phyloP scores from a whole-genome alignment of 2,797 vertebrate genomes.

The Eidolon dupreanum region DNA sequence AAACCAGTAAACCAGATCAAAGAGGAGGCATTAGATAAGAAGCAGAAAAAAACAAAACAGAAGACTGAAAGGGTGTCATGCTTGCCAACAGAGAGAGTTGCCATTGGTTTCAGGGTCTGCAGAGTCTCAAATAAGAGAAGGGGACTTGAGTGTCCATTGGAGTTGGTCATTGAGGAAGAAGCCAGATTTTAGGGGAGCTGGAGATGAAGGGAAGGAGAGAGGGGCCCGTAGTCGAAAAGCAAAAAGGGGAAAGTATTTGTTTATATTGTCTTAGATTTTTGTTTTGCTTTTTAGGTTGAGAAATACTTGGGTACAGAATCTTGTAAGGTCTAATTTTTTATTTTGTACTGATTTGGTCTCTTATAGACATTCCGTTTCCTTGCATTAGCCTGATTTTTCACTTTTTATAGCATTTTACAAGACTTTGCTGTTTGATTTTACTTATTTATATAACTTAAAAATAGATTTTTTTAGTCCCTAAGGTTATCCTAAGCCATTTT shows the following conservation, averaged over 20 bases:
- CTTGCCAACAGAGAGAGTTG: not conserved
- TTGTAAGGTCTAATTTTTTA: not conserved
- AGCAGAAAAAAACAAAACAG: not conserved
- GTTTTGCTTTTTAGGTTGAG: not conserved
- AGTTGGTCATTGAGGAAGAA: not conserved
- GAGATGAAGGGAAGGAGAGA: not conserved
- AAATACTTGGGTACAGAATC: not conserved
- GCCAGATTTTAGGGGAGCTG: not conserved
- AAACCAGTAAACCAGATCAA: not conserved
- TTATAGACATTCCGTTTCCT: not conserved
- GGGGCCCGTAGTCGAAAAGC: not conserved
- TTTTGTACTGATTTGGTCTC: not conserved
- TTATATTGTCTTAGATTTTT: conserved; percentile 12
- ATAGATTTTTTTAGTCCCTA: not conserved
- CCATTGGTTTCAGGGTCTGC: not conserved
- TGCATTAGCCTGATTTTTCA: not conserved
- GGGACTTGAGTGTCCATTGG: not conserved
- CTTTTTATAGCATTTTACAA: not conserved
- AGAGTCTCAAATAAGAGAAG: not conserved
- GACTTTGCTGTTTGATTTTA: not conserved
- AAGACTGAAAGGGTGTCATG: not conserved
- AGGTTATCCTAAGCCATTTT: not conserved
- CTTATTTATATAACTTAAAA: conserved; percentile 25
- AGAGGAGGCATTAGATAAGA: not conserved
- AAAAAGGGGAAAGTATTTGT: not conserved